These are phyloP conservation scores for Epistrophe grossulariae DNA, from an alignment of 2,888 invertebrate species.

Conservation along the genomic window DNA sequence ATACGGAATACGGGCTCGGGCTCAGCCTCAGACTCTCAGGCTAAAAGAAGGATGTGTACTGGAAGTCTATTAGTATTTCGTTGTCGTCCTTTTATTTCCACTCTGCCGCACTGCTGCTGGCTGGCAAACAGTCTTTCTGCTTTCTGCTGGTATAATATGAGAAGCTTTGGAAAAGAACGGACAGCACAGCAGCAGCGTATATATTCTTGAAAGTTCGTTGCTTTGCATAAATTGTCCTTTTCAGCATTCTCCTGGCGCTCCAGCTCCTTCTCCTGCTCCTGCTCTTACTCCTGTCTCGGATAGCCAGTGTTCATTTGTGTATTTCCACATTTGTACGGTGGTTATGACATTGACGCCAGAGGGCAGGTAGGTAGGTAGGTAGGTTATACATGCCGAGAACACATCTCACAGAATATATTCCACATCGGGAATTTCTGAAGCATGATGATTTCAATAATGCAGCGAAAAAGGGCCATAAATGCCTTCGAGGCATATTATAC, in stretches of 20 bases:
- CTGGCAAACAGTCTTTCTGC: slow-evolving; percentile 44
- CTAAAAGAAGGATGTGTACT: slow-evolving; percentile 65
- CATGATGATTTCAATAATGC: slow-evolving; percentile 75
- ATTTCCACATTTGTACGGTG: slow-evolving; percentile 47
- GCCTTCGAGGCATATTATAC: slow-evolving; percentile 52
- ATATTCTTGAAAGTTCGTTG: slow-evolving; percentile 69
- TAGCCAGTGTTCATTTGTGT: slow-evolving; percentile 40
- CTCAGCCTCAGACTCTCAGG: not conserved
- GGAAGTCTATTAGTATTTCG: slow-evolving; percentile 75
- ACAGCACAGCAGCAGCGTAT: slow-evolving; percentile 26
- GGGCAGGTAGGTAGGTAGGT: slow-evolving; percentile 45
- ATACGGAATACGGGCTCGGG: slow-evolving; percentile 49
- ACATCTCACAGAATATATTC: slow-evolving; percentile 51
- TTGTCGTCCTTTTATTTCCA: slow-evolving; percentile 74
- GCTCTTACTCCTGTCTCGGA: not conserved
- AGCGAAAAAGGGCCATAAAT: slow-evolving; percentile 64
- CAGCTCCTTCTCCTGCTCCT: not conserved
- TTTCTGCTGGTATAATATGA: slow-evolving; percentile 41
- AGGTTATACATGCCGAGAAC: slow-evolving; percentile 22
- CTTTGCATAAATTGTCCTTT: slow-evolving; percentile 76
- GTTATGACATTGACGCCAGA: slow-evolving; percentile 59
- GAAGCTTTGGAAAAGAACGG: slow-evolving; percentile 40
- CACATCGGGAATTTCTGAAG: slow-evolving; percentile 66
- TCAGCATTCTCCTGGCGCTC: slow-evolving; percentile 39
- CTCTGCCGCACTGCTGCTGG: slow-evolving; percentile 72